These are phyloP conservation scores for Ophion ventricosus DNA, from an alignment of 2,888 invertebrate genomes.

Conservation along the genomic window DNA sequence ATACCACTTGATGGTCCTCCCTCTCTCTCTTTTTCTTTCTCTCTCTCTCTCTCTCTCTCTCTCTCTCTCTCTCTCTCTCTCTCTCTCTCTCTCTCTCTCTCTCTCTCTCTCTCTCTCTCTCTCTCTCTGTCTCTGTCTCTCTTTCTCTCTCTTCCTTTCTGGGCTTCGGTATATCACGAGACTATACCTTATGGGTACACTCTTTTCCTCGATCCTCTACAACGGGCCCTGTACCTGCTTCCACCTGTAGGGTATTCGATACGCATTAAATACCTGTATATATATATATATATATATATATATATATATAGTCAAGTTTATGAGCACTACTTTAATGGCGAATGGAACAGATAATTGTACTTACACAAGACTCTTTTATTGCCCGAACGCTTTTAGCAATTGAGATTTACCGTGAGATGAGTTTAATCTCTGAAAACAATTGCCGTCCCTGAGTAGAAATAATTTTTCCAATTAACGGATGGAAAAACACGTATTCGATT, in stretches of 20 bases:
- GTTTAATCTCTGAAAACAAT: slow-evolving; percentile 15
- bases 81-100: background rate
- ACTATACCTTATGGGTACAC: slow-evolving; percentile 20
- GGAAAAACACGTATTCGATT: too few species aligned
- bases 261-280: slow-evolving; percentile 34
- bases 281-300: background rate
- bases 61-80: background rate
- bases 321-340: background rate
- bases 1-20: slow-evolving; percentile 45
- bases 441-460: background rate
- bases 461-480: background rate
- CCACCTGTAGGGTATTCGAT: slow-evolving; percentile 45
- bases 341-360: slow-evolving; percentile 19
- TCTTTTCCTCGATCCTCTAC: slow-evolving; percentile 22
- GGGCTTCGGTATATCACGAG: slow-evolving; percentile 4
- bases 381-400: slow-evolving; percentile 23
- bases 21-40: background rate
- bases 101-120: background rate
- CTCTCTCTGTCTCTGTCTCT: slow-evolving; percentile 19
- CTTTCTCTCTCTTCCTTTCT: background rate
- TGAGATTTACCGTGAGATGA: background rate
- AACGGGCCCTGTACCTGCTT: slow-evolving; percentile 17
- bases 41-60: slow-evolving; percentile 21
- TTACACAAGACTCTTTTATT: slow-evolving; percentile 1
- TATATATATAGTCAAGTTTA: too few species aligned